A percentile compares a stretch with the other conserved stretches of the same genome.
Conservation (phyloP, 2,113 vertebrate genomes). For the Dissostichus mawsoni region DNA sequence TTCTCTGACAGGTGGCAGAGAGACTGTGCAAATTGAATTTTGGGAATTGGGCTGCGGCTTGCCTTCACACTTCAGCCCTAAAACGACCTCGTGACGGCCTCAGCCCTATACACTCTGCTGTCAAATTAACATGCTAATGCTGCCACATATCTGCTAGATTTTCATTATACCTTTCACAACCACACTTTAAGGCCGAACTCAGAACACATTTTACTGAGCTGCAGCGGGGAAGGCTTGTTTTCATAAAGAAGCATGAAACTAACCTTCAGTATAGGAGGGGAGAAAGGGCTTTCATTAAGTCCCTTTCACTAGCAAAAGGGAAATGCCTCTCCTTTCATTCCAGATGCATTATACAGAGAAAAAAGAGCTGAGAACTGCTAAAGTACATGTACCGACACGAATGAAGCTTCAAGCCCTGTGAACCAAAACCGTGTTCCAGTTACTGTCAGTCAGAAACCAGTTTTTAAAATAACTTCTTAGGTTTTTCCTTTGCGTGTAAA, state of each 20-base stretch:
- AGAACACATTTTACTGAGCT: background rate
- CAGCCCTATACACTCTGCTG: conserved; percentile 28
- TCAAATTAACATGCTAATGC: conserved; percentile 52
- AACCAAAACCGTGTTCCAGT: conserved; percentile 37
- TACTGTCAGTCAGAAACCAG: conserved; percentile 44
- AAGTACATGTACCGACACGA: conserved; percentile 62
- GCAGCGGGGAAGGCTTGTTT: conserved; percentile 15
- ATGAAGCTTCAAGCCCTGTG: conserved; percentile 19
- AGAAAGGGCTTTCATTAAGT: conserved; percentile 19
- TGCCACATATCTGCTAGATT: conserved; percentile 34
- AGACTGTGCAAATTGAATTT: conserved; percentile 73
- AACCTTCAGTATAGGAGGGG: background rate
- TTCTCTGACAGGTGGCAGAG: conserved; percentile 64
- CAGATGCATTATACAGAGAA: conserved; percentile 23
- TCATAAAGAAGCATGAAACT: conserved; percentile 6
- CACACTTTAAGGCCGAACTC: conserved; percentile 35
- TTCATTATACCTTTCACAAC: conserved; percentile 44
- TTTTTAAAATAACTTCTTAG: conserved; percentile 27
- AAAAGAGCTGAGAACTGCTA: conserved; percentile 18
- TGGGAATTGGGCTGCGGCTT: conserved; percentile 43
- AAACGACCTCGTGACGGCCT: conserved; percentile 2
- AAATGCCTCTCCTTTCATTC: conserved; percentile 50
- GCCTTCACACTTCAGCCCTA: conserved; percentile 47
- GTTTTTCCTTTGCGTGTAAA: conserved; percentile 28
- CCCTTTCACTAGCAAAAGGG: conserved; percentile 22